These are phyloP conservation scores for Paragorgia papillata DNA, from an alignment of 92 coral and sea anemone species.

Conservation along the genomic window DNA sequence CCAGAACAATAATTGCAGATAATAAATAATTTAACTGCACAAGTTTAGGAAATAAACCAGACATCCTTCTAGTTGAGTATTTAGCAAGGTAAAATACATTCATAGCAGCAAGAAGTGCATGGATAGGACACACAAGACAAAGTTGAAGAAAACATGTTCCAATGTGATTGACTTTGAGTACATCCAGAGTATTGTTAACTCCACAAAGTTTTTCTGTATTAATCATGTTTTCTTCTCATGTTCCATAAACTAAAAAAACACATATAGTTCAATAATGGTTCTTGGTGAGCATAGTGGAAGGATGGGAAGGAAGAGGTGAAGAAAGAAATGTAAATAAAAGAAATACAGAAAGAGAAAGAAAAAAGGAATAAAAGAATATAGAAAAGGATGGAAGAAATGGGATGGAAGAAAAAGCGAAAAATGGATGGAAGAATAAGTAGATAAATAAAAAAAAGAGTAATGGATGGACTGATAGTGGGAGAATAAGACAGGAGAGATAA, in stretches of 20 bases:
- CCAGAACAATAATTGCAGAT: slow-evolving; percentile 53
- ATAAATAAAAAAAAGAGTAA: too few relatives aligned
- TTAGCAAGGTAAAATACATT: slow-evolving; percentile 65
- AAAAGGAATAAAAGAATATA: too few relatives aligned
- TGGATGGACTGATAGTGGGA: too few relatives aligned
- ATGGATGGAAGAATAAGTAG: too few relatives aligned
- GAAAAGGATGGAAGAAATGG: too few relatives aligned
- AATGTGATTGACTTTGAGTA: slow-evolving; percentile 49
- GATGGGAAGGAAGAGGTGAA: too few relatives aligned
- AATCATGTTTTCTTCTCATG: background rate
- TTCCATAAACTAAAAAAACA: background rate
- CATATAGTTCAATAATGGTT: background rate
- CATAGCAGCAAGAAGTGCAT: slow-evolving; percentile 62
- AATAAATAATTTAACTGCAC: slow-evolving; percentile 55
- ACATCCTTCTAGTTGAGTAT: slow-evolving; percentile 27
- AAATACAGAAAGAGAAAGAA: too few relatives aligned
- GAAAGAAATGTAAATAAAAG: too few relatives aligned
- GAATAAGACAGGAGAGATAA: too few relatives aligned
- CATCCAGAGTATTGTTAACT: slow-evolving; percentile 2
- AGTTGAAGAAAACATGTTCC: slow-evolving; percentile 77
- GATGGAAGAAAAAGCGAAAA: too few relatives aligned
- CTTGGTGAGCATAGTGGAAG: too few relatives aligned
- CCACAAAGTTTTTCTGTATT: slow-evolving; percentile 15
- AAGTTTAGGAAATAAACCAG: slow-evolving; percentile 43
- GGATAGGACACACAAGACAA: slow-evolving; percentile 70